Evolutionary conservation across 2,888 invertebrate species (phyloP).

Genomic region (Sclerodermus sp.): DNA sequence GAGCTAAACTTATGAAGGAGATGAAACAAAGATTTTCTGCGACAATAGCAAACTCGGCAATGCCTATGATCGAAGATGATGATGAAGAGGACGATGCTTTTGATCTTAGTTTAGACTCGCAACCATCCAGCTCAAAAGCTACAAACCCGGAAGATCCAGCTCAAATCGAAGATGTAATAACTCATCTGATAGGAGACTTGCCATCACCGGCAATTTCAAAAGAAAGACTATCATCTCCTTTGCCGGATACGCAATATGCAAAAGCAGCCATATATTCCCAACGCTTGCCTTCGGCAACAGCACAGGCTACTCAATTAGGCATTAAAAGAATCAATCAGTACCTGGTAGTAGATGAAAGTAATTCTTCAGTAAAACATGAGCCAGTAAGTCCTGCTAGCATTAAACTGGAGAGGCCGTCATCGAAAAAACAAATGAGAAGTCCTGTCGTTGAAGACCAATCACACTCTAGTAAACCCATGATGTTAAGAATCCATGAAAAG

Average conservation of each 20-base stretch:
- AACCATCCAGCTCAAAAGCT: constrained; percentile 46
- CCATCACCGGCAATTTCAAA: constrained; percentile 55
- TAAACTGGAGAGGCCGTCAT: background rate
- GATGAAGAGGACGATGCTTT: too few species aligned
- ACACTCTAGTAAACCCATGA: too few species aligned
- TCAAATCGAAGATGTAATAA: constrained; percentile 71
- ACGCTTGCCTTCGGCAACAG: constrained; percentile 46
- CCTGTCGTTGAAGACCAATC: too few species aligned
- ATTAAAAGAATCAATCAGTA: constrained; percentile 34
- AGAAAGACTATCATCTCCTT: constrained; percentile 31
- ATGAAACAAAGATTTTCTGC: constrained; percentile 82
- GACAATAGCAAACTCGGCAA: constrained; percentile 47
- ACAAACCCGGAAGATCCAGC: constrained; percentile 70
- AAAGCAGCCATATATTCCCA: constrained; percentile 50
- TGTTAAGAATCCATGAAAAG: background rate
- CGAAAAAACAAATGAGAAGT: background rate
- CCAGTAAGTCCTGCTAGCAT: background rate
- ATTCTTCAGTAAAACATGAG: background rate
- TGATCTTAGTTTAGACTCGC: constrained; percentile 15
- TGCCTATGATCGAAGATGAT: background rate
- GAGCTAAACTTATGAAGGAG: constrained; percentile 70
- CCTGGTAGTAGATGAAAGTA: constrained; percentile 7
- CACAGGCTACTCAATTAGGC: constrained; percentile 47
- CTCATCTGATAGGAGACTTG: constrained; percentile 65
- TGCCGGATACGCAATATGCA: constrained; percentile 46